Percentiles rank a stretch among this genome's conserved stretches.
These are phyloP conservation scores for Microtus californicus DNA, from an alignment of 2,797 vertebrate genomes.

Conservation along the genomic window DNA sequence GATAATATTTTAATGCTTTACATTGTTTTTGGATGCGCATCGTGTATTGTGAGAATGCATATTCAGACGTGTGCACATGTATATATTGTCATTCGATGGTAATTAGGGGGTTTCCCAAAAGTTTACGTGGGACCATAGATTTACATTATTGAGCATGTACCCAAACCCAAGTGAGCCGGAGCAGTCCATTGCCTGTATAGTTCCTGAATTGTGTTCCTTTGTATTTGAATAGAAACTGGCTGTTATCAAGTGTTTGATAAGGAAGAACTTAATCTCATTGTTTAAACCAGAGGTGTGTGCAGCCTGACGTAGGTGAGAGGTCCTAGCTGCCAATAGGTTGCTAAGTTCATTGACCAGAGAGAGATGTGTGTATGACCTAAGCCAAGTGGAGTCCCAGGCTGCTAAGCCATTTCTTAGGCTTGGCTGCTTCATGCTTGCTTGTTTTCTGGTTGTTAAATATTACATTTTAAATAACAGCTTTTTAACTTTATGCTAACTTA, in stretches of 20 bases:
- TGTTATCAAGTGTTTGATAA: not conserved
- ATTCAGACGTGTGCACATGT: not conserved
- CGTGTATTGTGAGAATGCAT: not conserved
- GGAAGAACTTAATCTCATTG: not conserved
- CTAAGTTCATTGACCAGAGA: not conserved
- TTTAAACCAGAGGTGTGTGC: not conserved
- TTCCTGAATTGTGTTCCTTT: not conserved
- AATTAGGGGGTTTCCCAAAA: not conserved
- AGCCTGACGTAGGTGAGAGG: not conserved
- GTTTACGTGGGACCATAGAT: not conserved
- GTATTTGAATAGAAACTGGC: not conserved
- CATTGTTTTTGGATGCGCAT: not conserved
- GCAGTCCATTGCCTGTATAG: not conserved
- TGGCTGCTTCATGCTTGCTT: not conserved
- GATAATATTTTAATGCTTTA: not conserved
- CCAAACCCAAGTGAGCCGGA: not conserved
- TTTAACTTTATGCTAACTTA: conserved; percentile 42
- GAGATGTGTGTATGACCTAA: not conserved
- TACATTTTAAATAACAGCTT: not conserved
- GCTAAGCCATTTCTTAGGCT: not conserved
- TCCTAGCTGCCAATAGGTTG: not conserved
- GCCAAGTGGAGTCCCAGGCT: not conserved
- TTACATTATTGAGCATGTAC: not conserved
- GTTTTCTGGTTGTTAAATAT: not conserved
- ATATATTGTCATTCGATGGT: not conserved